Conservation (phyloP, 2,797 vertebrate genomes). For the Anguilla pacifica region DNA sequence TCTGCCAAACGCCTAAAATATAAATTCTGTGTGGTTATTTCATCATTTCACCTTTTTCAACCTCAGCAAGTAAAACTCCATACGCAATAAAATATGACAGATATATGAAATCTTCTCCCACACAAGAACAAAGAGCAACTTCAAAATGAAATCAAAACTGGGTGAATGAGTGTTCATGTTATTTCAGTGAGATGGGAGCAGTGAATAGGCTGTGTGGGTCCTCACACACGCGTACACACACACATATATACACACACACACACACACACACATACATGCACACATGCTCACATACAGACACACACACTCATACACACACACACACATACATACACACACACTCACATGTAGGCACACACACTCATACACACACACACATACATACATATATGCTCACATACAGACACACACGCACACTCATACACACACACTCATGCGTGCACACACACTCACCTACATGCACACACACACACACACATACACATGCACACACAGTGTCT, state of each 20-base stretch:
- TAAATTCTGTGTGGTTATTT: not conserved
- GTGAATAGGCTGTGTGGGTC: constrained; percentile 58
- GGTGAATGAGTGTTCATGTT: constrained; percentile 67
- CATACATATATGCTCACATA: not conserved
- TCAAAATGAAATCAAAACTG: constrained; percentile 71
- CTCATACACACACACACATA: not conserved
- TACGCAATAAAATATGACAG: constrained; percentile 72
- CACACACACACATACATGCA: constrained; percentile 47
- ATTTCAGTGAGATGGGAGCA: constrained; percentile 71
- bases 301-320: not conserved
- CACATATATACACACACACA: not conserved
- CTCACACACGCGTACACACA: constrained; percentile 66
- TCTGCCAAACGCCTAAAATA: not conserved
- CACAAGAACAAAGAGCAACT: constrained; percentile 71
- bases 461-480: too few species aligned
- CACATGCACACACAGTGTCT: too few species aligned
- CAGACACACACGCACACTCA: not conserved
- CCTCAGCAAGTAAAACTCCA: constrained; percentile 47
- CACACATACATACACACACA: not conserved
- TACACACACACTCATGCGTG: too few species aligned
- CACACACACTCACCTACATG: too few species aligned
- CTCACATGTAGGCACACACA: not conserved
- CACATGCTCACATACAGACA: constrained; percentile 77
- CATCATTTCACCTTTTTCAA: constrained; percentile 32
- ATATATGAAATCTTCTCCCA: constrained; percentile 63